Evolutionary conservation across 2,113 vertebrate genomes (phyloP), one percentile per base, ranked within the genome.

Genomic region (Labrus mixtus): DNA sequence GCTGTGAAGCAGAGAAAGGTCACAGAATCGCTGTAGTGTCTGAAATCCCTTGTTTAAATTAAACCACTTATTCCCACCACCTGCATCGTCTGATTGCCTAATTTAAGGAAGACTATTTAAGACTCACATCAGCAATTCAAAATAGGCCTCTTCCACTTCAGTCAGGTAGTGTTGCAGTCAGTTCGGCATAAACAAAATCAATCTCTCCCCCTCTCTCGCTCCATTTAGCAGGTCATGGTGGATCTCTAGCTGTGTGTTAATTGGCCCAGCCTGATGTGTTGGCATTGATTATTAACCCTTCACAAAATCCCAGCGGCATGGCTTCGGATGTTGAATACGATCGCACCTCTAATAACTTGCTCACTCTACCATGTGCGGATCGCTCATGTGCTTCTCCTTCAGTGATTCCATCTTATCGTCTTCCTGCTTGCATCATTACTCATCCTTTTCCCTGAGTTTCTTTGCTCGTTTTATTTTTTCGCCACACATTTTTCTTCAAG

Each of bases 261-360:
- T 87, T 87, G 77, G 59, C 59, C 51, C 39, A 25, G 51, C 50
- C 53, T 4, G 1, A 73, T 66, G 68, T 67, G 71, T 56, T 79
- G 59, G 19, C 76, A 80, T 81, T 82, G 79, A 82, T 87, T 83
- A 70, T 78, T 78, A 85, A 85, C 79, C 79, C 79, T 74, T 71
- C 63, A 77, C n/a, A 79, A 76, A 71, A 58, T 75, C 81, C 75
- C 87, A 78, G 61, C 20, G 25, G 79, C 65, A 36, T n/a, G 68
- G 37, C 63, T 72, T n/a, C 69, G 73, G 81, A 71, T 73, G 63
- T 51, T 56, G 39, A 81, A 66, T 66, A 76, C 25, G 43, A 62
- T 70, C 65, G 66, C 70, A 81, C 54, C 71, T 59, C 29, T 54
- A 41, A 68, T 61, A 55, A 39, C 29, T 43, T 5, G 20, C 33